Percentiles rank a stretch among this genome's conserved stretches.
Evolutionary conservation across 2,113 vertebrate genomes (phyloP).

Genomic region (Ictidomys tridecemlineatus): DNA sequence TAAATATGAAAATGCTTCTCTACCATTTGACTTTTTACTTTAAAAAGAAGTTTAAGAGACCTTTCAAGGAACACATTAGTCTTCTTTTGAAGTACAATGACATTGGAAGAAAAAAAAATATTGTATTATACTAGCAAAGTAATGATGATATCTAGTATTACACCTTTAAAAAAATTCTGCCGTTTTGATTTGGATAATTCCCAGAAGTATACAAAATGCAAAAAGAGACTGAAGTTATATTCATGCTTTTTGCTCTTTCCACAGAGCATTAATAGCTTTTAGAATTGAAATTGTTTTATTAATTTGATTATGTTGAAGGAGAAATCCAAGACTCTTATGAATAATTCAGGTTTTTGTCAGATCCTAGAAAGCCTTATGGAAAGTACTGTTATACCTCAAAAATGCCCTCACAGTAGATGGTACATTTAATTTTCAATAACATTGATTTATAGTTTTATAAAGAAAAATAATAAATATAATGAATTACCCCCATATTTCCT

Average conservation of each 20-base stretch:
- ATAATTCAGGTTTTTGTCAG: constrained; percentile 92
- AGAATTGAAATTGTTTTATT: constrained; percentile 87
- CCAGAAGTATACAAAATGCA: constrained; percentile 60
- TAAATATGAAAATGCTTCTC: constrained; percentile 32
- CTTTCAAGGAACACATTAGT: background rate
- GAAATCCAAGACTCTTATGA: constrained; percentile 86
- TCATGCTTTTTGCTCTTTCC: constrained; percentile 70
- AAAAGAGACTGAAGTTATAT: constrained; percentile 77
- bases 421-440: constrained; percentile 93
- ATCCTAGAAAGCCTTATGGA: constrained; percentile 90
- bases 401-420: constrained; percentile 84
- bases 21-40: background rate
- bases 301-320: constrained; percentile 87
- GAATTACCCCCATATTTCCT: constrained; percentile 94
- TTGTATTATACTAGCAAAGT: background rate
- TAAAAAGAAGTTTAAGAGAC: constrained; percentile 27
- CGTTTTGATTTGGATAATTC: constrained; percentile 63
- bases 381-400: constrained; percentile 88
- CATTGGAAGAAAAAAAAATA: constrained; percentile 2
- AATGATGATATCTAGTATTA: background rate
- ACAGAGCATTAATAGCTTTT: constrained; percentile 83
- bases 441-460: constrained; percentile 95
- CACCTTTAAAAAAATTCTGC: background rate
- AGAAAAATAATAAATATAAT: constrained; percentile 97
- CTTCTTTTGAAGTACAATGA: background rate